A percentile compares a stretch with the other conserved stretches of the same genome.
phyloP scores from a whole-genome alignment of 2,888 invertebrate species.

The Aspidiotus rigidus region DNA sequence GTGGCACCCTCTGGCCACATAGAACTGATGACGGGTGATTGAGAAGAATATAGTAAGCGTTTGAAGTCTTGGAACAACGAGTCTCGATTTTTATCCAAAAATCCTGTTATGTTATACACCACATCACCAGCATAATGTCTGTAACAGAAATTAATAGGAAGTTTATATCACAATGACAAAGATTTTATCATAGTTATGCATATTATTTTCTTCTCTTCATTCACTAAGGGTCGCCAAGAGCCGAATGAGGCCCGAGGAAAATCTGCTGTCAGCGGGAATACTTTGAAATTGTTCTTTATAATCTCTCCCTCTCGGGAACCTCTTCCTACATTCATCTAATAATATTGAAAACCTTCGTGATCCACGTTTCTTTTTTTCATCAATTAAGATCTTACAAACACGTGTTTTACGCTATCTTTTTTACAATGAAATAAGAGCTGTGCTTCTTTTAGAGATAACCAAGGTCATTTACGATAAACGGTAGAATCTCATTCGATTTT shows the following conservation, averaged over 20 bases:
- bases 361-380: no score
- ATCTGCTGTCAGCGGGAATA: no score
- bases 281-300: no score
- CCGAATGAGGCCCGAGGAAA: no score
- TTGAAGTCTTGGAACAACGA: constrained; percentile 95
- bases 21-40: constrained; percentile 57
- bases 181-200: no score
- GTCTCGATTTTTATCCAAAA: constrained; percentile 96
- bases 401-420: no score
- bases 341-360: no score
- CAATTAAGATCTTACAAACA: background rate
- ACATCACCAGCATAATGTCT: constrained; percentile 96
- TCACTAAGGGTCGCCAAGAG: background rate
- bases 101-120: constrained; percentile 77
- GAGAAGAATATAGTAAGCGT: constrained; percentile 73
- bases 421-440: no score
- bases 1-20: constrained; percentile 98
- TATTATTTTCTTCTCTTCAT: constrained; percentile 1
- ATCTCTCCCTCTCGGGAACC: background rate
- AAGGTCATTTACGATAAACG: no score
- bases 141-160: constrained; percentile 37
- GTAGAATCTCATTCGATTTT: no score
- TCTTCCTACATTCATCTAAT: constrained; percentile 6
- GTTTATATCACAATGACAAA: background rate
- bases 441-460: no score